Base-by-base conservation (phyloP, 2,113 vertebrate genomes). In the Odobenus rosmarus region DNA sequence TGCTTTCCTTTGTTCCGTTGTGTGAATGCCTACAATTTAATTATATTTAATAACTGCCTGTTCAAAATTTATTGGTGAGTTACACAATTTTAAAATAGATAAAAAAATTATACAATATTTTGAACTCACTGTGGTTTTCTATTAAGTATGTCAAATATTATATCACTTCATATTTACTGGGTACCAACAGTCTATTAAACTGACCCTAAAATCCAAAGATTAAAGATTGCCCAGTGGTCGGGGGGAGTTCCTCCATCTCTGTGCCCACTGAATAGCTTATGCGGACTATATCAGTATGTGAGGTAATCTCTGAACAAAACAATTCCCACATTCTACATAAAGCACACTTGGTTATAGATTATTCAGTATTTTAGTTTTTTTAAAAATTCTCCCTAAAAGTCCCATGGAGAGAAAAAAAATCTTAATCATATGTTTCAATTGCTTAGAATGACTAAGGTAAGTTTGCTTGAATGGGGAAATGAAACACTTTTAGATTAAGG, bases 11-110 rank as follows among this genome's bases (percentile, higher is more conserved):
- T 98, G 97, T 97, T 98, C 98, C 3, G 12, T 79, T 96, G 81
- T 82, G 42, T 94, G 96, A 97, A 97, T 96, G 97, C 89, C 95
- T 93, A 42, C 84, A 88, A 97, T 84, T 98, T 98, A 98, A 98
- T 98, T 98, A 97, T 97, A 97, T 96, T 97, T 97, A 98, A 97
- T 98, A 98, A 97, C 93, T 74, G 84, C 97, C 96, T 98, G 94
- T 92, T 98, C 84, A 96, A 74, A 96, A 95, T 96, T 76, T 96
- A 97, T 97, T 98, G 92, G 90, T 97, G 92, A 98, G 92, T 98
- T 98, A 98, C 72, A 96, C 18, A 94, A 93, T 95, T 98, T 98
- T 88, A 97, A 97, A 97, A 92, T 85, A 97, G 86, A 84, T 90
- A 77, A 96, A 92, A 96, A 97, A 95, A 96, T 97, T 94, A 96